Evolutionary conservation across 2,888 invertebrate genomes (phyloP).

Genomic region (Brachycybe producta): DNA sequence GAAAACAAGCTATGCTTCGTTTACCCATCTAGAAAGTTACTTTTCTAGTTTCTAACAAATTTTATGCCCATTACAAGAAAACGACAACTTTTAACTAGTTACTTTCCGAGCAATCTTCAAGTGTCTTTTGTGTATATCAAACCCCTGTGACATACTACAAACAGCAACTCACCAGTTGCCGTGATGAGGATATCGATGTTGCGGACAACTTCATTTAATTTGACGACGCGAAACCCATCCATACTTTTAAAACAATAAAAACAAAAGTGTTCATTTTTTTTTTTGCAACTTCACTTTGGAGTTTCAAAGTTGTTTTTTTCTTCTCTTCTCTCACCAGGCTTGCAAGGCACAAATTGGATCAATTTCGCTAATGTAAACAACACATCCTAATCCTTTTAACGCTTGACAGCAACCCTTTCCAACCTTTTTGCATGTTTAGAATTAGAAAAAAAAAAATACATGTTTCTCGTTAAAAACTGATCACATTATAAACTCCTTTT

Average conservation of each 20-base stretch:
- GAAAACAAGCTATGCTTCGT: too few relatives aligned
- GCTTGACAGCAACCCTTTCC: slow-evolving; percentile 95
- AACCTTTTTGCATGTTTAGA: too few relatives aligned
- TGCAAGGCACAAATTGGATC: slow-evolving; percentile 96
- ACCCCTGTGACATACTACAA: neutral
- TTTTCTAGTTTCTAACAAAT: too few relatives aligned
- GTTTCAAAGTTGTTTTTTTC: neutral
- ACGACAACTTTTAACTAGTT: too few relatives aligned
- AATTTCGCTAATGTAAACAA: slow-evolving; percentile 85
- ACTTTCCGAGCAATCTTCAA: too few relatives aligned
- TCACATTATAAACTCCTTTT: neutral
- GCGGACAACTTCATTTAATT: slow-evolving; percentile 80
- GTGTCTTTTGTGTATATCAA: too few relatives aligned
- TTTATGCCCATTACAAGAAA: too few relatives aligned
- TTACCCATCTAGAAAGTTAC: too few relatives aligned
- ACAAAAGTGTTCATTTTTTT: too few relatives aligned
- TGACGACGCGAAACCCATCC: slow-evolving; percentile 92
- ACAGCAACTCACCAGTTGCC: slow-evolving; percentile 54
- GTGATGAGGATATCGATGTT: slow-evolving; percentile 92
- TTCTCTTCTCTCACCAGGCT: slow-evolving; percentile 50
- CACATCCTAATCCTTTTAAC: slow-evolving; percentile 83
- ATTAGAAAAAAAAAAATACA: neutral
- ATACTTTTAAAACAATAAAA: slow-evolving; percentile 54
- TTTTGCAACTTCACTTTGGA: neutral
- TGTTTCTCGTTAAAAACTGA: neutral